Evolutionary conservation across 2,797 vertebrate species (phyloP), one percentile per base, ranked within the genome.

Genomic region (Chiloscyllium punctatum): DNA sequence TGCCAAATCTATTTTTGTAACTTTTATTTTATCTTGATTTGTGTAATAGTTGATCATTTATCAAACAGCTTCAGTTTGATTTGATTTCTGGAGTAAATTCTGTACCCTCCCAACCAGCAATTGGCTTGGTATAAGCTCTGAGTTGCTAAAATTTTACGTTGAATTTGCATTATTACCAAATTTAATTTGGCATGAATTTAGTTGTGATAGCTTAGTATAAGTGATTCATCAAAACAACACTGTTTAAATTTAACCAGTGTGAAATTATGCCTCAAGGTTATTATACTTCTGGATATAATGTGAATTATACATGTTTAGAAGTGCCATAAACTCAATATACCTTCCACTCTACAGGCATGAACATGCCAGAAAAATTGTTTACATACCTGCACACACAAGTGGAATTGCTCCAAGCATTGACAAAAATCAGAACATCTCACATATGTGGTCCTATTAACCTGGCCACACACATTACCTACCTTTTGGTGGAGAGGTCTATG

Each of bases 311-410:
- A 18, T 68, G 88, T 68, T n/a, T 15, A n/a, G 66, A 30, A 37
- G 7, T 42, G 18, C 42, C 37, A 42, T 84, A 42, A 79, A 79
- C 74, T 79, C 74, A 79, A 4, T 88, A 30, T 27, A 53, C 23
- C 25, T 48, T 53, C 86, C 51, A 88, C 48, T 87, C 23, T 27
- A 53, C 84, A 87, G 48, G 84, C 30, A 87, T 30, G 11, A 27
- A 88, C 86, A 88, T 53, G 51, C 86, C 48, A 57, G 57, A 88
- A 13, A 88, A 88, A 57, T 88, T 88, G 79, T 42, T 84, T 84
- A 42, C 79, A 84, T 84, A 84, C 79, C 79, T 42, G 37, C 37
- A 42, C 53, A 66, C 57, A 6, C 16, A 57, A 90, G 87, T 33
- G 33, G 27, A 16, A 66, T 16, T 91, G 53, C 53, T 62, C 30